Conservation (phyloP, 2,113 vertebrate genomes). For the Catharus minimus region DNA sequence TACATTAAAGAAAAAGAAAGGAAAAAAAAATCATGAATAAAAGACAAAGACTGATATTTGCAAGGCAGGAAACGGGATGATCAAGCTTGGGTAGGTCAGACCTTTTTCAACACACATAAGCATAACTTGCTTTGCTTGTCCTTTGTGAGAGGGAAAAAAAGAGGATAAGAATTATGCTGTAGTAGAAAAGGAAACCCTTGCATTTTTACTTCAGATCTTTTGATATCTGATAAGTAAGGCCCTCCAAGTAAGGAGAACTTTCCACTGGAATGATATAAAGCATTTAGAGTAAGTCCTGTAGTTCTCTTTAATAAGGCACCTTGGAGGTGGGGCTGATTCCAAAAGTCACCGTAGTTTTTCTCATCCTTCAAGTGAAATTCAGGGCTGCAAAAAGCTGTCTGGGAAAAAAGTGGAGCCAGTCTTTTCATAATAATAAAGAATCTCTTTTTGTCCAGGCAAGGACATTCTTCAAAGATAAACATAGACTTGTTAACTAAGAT, state of each 20-base stretch:
- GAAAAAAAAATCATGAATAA: not conserved
- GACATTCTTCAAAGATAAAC: not conserved
- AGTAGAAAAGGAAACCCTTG: not conserved
- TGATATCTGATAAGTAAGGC: not conserved
- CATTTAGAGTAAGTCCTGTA: not conserved
- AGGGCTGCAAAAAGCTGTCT: not conserved
- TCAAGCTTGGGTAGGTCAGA: constrained; percentile 5
- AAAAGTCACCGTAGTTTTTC: not conserved
- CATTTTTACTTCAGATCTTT: not conserved
- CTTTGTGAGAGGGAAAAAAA: not conserved
- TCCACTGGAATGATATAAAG: not conserved
- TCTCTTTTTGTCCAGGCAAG: not conserved
- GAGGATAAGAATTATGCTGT: not conserved
- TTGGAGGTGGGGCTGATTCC: not conserved
- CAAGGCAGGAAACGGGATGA: constrained; percentile 22
- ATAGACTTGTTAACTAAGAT: not conserved
- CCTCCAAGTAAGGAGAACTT: not conserved
- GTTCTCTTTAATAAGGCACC: not conserved
- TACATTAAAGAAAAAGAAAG: not conserved
- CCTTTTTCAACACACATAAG: not conserved
- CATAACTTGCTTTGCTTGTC: constrained; percentile 51
- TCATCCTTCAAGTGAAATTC: not conserved
- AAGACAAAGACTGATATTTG: constrained; percentile 13
- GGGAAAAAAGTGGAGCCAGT: not conserved
- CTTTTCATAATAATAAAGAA: not conserved